Conservation (phyloP, 2,797 vertebrate genomes). For the Hephaestus fuliginosus region DNA sequence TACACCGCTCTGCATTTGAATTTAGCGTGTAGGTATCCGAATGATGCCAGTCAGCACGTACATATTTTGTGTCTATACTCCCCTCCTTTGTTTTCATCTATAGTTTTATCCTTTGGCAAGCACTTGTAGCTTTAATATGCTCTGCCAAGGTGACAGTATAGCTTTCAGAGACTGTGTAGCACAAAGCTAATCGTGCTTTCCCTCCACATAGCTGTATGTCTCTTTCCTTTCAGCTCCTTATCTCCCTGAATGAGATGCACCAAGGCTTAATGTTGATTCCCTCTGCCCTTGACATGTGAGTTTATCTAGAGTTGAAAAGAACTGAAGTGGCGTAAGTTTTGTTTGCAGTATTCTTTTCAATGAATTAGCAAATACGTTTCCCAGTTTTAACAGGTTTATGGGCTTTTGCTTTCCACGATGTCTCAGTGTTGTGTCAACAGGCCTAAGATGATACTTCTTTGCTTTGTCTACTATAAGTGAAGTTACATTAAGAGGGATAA, state of each 20-base stretch:
- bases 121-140: conserved; percentile 21
- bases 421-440: not conserved
- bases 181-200: conserved; percentile 13
- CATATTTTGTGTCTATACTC: conserved; percentile 7
- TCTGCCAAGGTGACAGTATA: conserved; percentile 27
- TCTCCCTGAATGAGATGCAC: conserved; percentile 14
- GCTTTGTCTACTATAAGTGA: not conserved
- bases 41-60: conserved; percentile 41
- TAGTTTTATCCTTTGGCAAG: conserved; percentile 30
- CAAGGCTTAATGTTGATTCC: not conserved
- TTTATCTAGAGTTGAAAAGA: conserved; percentile 17
- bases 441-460: not conserved
- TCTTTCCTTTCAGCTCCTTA: conserved; percentile 16
- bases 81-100: conserved; percentile 1
- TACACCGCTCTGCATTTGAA: conserved; percentile 31
- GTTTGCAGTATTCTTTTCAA: not conserved
- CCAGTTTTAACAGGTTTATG: not conserved
- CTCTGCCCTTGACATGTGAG: not conserved
- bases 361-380: not conserved
- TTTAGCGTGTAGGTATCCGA: not conserved
- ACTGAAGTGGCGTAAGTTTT: not conserved
- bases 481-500: not conserved
- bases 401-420: not conserved
- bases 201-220: not conserved
- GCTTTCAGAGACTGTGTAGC: conserved; percentile 6